Base-by-base conservation (phyloP, 1,140 invertebrate species). In the Cotesia vestalis region DNA sequence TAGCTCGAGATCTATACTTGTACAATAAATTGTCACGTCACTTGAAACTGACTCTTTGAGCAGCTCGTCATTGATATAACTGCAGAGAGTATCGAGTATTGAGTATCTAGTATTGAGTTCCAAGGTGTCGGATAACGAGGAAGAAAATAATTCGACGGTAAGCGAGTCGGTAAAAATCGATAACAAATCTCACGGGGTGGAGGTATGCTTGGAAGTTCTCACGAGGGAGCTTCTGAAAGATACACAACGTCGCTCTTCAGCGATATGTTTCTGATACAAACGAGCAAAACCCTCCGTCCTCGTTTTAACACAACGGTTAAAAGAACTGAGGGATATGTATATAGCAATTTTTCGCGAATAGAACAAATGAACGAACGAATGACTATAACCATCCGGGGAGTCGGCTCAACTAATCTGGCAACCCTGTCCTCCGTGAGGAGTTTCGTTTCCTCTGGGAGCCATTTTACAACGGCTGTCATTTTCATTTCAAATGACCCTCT, bases 191-290 rank as follows among this genome's bases (percentile, higher is more conserved):
- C 55, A 36, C 35, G n/a, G 51, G 62, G 38, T 40, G 63, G 66
- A 40, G 63, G 53, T 11, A 9, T 11, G 40, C 61, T 20, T 27
- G 57, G 64, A 72, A 72, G 57, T 67, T 20, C 38, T 72, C 71
- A 66, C 55, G 61, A 55, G 66, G 64, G 59, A 72, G 40, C 67
- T 36, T 66, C 53, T 51, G 63, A 51, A 62, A 72, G 67, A 17
- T 62, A 72, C 38, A 40, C 55, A 59, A 20, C 55, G 52, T 60
- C 27, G 55, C 55, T 72, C 51, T 17, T 60, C 57, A 27, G 8
- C 53, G 52, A 71, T 40, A 71, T 60, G 52, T 67, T 67, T 38
- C 53, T 67, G 38, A 59, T 66, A 59, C 38, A 66, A 67, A 52
- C 55, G n/a, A 12, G 52, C 55, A 12, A 38, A 68, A 60, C n/a